These are phyloP conservation scores for Phortica okadai DNA, from an alignment of 2,888 invertebrate genomes.

Conservation along the genomic window DNA sequence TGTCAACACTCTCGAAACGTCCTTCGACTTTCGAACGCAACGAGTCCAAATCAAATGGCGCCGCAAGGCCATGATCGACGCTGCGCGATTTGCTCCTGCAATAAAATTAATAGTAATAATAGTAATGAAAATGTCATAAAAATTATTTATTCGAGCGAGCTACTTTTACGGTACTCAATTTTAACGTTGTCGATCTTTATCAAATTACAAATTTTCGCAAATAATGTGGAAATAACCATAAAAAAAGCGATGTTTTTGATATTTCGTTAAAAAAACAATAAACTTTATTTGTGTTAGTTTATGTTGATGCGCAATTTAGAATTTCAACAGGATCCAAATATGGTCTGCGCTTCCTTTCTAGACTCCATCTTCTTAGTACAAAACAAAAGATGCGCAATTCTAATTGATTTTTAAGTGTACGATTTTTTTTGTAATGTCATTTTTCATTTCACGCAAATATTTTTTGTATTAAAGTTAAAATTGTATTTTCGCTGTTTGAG, in stretches of 20 bases:
- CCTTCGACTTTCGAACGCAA: slow-evolving; percentile 91
- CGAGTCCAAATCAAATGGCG: slow-evolving; percentile 90
- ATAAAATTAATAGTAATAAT: slow-evolving; percentile 55
- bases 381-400: neutral
- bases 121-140: slow-evolving; percentile 11
- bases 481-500: neutral
- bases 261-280: neutral
- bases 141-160: neutral
- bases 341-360: too few species aligned
- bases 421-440: neutral
- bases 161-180: neutral
- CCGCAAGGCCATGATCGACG: slow-evolving; percentile 91
- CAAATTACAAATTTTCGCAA: slow-evolving; percentile 63
- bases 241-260: neutral
- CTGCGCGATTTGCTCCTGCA: slow-evolving; percentile 93
- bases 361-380: too few species aligned
- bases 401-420: neutral
- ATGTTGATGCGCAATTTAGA: neutral
- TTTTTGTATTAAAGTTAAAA: too few species aligned
- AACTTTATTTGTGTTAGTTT: neutral
- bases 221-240: slow-evolving; percentile 51
- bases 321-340: too few species aligned
- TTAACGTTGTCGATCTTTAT: slow-evolving; percentile 58
- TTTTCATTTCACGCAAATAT: too few species aligned
- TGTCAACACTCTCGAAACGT: slow-evolving; percentile 87